Evolutionary conservation across 2,888 invertebrate species (phyloP).

Genomic region (Hydriomena furcata): DNA sequence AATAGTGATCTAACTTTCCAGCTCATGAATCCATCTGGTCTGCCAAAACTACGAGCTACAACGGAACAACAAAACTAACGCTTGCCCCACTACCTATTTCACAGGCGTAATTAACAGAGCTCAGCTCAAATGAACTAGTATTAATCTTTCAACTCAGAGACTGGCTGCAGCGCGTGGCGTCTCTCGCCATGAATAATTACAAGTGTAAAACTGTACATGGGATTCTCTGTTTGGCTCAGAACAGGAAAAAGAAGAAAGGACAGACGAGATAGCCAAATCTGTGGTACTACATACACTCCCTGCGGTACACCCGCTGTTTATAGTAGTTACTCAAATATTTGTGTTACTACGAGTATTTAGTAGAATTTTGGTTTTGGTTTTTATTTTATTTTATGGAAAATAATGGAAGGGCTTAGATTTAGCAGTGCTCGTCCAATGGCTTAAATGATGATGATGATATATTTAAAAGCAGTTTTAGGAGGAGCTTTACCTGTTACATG

Average conservation of each 20-base stretch:
- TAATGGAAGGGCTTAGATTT: too few species aligned
- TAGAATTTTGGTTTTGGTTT: too few species aligned
- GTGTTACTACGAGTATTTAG: too few species aligned
- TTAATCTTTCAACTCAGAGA: constrained; percentile 20
- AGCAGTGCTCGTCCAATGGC: too few species aligned
- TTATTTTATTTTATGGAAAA: too few species aligned
- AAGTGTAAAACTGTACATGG: constrained; percentile 14
- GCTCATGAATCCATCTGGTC: constrained; percentile 8
- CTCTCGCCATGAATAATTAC: constrained; percentile 23
- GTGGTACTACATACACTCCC: too few species aligned
- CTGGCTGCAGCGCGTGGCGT: constrained; percentile 15
- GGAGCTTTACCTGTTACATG: too few species aligned
- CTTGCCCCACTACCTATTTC: constrained; percentile 5
- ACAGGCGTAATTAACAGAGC: constrained; percentile 19
- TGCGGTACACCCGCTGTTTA: too few species aligned
- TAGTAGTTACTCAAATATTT: too few species aligned
- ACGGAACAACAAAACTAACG: constrained; percentile 2
- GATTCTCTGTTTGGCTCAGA: constrained; percentile 7
- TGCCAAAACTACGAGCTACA: constrained; percentile 1
- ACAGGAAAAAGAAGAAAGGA: constrained; percentile 2
- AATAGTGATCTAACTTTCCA: neutral
- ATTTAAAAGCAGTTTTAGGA: too few species aligned
- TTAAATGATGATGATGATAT: too few species aligned
- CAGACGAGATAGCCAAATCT: too few species aligned
- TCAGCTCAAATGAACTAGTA: constrained; percentile 20